These are phyloP conservation scores for Achroia grisella DNA, from an alignment of 1,140 invertebrate genomes.

Conservation along the genomic window DNA sequence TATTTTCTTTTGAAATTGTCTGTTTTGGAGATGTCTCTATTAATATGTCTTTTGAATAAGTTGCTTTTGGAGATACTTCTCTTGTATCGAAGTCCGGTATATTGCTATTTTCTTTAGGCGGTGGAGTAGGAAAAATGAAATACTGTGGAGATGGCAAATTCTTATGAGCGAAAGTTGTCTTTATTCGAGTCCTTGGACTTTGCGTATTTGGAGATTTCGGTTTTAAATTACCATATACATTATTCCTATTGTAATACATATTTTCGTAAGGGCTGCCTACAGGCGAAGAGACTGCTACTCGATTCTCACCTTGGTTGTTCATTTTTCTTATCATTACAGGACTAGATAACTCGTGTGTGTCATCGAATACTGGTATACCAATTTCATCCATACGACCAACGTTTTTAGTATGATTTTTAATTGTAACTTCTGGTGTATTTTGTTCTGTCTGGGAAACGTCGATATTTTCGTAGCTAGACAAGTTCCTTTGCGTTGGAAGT, in stretches of 20 bases:
- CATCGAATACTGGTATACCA: constrained; percentile 56
- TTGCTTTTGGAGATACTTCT: not conserved
- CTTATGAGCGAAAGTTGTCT: constrained; percentile 73
- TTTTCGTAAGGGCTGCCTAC: constrained; percentile 74
- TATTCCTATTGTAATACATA: constrained; percentile 54
- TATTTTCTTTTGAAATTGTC: constrained; percentile 4
- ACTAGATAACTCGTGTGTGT: constrained; percentile 60
- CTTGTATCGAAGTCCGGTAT: constrained; percentile 28
- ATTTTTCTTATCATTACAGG: constrained; percentile 64
- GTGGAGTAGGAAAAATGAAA: constrained; percentile 67
- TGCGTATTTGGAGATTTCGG: constrained; percentile 74
- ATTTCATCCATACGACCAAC: constrained; percentile 64
- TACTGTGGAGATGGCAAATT: constrained; percentile 64
- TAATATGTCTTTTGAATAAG: not conserved
- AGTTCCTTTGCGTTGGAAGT: constrained; percentile 48
- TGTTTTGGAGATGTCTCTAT: constrained; percentile 1
- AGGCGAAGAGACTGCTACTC: constrained; percentile 25
- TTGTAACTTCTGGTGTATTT: constrained; percentile 47
- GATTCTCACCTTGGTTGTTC: constrained; percentile 37
- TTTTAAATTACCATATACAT: constrained; percentile 43
- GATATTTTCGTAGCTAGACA: constrained; percentile 70
- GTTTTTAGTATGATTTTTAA: constrained; percentile 50
- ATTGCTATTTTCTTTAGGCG: constrained; percentile 35
- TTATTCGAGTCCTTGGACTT: constrained; percentile 77
- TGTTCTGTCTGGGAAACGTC: constrained; percentile 32